A percentile compares a stretch with the other conserved stretches of the same genome.
Conservation (phyloP, 2,113 vertebrate genomes). For the Spea bombifrons region DNA sequence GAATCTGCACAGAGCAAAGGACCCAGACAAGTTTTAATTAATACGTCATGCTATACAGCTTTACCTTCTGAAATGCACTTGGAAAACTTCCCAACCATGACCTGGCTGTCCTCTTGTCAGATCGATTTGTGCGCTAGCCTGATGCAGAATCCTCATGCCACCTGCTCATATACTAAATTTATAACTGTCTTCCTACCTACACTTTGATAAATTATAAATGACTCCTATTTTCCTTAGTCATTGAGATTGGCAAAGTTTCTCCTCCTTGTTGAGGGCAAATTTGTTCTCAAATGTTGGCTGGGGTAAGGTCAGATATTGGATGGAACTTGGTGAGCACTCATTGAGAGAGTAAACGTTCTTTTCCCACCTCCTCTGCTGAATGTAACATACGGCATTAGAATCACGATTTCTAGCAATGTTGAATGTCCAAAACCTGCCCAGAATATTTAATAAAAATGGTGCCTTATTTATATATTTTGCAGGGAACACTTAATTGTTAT, state of each 20-base stretch:
- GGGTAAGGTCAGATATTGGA: too few species aligned
- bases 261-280: constrained; percentile 11
- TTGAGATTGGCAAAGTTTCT: constrained; percentile 3
- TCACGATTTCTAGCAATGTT: too few species aligned
- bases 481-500: too few species aligned
- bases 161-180: constrained; percentile 30
- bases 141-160: constrained; percentile 36
- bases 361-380: too few species aligned
- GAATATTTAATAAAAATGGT: too few species aligned
- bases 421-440: too few species aligned
- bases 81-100: constrained; percentile 24
- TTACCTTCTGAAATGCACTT: constrained; percentile 33
- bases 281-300: background rate
- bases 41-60: constrained; percentile 8
- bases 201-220: constrained; percentile 36
- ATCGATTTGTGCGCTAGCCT: constrained; percentile 31
- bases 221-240: constrained; percentile 23
- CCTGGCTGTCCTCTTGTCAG: constrained; percentile 40
- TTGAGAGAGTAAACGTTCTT: too few species aligned
- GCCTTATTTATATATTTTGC: too few species aligned
- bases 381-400: too few species aligned
- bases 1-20: background rate
- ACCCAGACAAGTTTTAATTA: background rate
- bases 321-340: too few species aligned
- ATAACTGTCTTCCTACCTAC: constrained; percentile 28